These are phyloP conservation scores for Zeugodacus cucurbitae DNA, from an alignment of 1,140 invertebrate genomes.

Conservation along the genomic window DNA sequence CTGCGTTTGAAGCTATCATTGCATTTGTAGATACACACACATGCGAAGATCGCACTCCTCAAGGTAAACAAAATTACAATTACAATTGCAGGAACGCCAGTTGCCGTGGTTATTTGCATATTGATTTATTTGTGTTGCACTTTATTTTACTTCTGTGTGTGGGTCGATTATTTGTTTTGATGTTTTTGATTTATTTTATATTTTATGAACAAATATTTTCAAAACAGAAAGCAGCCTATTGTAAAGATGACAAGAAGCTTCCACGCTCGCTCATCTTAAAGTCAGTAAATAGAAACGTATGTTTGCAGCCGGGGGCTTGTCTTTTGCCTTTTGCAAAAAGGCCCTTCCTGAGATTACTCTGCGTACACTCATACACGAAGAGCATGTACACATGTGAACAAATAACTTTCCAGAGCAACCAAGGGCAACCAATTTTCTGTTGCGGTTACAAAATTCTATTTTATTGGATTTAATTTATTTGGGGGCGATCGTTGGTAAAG, in stretches of 20 bases:
- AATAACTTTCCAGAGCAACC: neutral
- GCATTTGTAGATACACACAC: neutral
- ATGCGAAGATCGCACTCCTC: neutral
- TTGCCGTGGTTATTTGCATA: conserved; percentile 5
- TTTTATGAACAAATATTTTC: neutral
- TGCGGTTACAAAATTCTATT: neutral
- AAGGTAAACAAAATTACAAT: neutral
- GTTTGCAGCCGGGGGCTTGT: neutral
- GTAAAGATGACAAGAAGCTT: neutral
- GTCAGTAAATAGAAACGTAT: too few species aligned
- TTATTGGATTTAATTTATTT: neutral
- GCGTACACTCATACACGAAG: neutral
- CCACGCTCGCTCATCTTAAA: too few species aligned
- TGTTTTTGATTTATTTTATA: neutral
- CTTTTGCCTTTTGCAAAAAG: neutral
- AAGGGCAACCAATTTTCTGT: neutral
- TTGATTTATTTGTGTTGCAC: neutral
- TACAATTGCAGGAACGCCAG: neutral
- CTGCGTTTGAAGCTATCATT: too few species aligned
- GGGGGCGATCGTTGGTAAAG: neutral
- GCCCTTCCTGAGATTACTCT: neutral
- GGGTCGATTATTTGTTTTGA: neutral
- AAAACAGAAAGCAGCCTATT: neutral
- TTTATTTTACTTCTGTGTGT: neutral
- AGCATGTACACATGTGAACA: neutral